Conservation (phyloP, 2,113 vertebrate genomes). For the Hyaena hyaena region DNA sequence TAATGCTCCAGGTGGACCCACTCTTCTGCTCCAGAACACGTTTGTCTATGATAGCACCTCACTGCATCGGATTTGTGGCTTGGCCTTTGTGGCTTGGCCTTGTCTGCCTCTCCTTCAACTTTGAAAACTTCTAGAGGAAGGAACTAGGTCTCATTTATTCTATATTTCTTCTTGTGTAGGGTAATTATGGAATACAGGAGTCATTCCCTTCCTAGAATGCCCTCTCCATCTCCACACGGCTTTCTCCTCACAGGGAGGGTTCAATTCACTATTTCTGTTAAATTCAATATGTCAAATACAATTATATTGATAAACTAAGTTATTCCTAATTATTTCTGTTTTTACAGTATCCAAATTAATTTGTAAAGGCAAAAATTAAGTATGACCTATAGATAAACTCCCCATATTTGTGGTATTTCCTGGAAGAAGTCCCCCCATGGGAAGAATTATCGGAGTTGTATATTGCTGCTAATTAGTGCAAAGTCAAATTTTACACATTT, state of each 20-base stretch:
- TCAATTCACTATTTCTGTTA: neutral
- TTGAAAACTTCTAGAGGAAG: neutral
- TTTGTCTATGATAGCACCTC: neutral
- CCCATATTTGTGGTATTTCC: neutral
- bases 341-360: conserved; percentile 33
- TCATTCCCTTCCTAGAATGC: neutral
- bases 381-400: neutral
- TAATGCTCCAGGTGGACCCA: neutral
- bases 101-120: neutral
- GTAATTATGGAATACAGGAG: neutral
- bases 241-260: neutral
- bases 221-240: neutral
- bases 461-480: neutral
- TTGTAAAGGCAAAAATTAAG: neutral
- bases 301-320: neutral
- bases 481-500: neutral
- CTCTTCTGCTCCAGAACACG: rapidly evolving
- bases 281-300: neutral
- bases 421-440: neutral
- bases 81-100: neutral
- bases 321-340: conserved; percentile 4
- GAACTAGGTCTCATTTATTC: neutral
- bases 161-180: neutral
- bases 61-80: rapidly evolving
- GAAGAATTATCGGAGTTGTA: neutral